Conservation (phyloP, 2,113 vertebrate species). For the Galeopterus variegatus region DNA sequence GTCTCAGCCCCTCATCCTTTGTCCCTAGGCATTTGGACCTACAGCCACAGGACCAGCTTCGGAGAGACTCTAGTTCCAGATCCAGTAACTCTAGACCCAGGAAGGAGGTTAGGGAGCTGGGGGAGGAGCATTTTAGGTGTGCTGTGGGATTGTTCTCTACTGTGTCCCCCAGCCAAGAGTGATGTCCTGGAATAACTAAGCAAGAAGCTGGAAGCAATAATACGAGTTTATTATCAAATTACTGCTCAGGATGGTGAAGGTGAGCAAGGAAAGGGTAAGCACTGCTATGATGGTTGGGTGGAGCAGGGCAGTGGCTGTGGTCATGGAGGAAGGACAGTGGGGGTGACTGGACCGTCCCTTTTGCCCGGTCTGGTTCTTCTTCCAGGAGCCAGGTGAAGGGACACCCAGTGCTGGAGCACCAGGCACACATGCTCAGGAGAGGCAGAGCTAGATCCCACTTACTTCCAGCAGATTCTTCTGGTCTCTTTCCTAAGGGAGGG, state of each 20-base stretch:
- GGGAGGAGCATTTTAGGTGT: not conserved
- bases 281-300: rapidly evolving
- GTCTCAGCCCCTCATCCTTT: not conserved
- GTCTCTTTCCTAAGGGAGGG: slow-evolving; percentile 55
- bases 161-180: not conserved
- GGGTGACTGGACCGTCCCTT: not conserved
- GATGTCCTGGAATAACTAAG: not conserved
- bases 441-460: not conserved
- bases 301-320: rapidly evolving
- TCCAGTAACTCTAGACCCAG: not conserved
- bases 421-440: not conserved
- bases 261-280: rapidly evolving
- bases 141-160: no score
- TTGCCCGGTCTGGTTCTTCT: not conserved
- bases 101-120: not conserved
- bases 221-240: slow-evolving; percentile 45
- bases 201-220: not conserved
- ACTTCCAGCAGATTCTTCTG: not conserved
- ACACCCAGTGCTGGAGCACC: not conserved
- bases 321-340: rapidly evolving
- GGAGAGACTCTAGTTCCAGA: not conserved
- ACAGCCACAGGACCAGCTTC: not conserved
- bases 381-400: not conserved
- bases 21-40: not conserved
- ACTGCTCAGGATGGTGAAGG: not conserved